Evolutionary conservation across 2,797 vertebrate genomes (phyloP).

Genomic region (Hippocampus kuda): DNA sequence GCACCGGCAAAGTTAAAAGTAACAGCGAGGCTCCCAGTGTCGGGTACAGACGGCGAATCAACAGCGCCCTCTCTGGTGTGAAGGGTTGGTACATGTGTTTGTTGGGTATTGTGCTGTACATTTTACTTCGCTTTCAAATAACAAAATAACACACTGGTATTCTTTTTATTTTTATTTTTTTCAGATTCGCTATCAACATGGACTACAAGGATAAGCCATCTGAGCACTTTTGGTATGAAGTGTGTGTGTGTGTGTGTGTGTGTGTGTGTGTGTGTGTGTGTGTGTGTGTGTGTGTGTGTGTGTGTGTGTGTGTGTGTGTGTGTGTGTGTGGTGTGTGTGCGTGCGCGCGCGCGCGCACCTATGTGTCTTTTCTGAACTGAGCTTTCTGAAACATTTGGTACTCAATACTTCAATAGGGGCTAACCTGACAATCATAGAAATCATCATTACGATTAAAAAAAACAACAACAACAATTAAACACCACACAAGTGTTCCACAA

Average conservation of each 20-base stretch:
- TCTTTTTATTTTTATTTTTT: not conserved
- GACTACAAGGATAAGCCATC: slow-evolving; percentile 6
- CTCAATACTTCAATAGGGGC: too few relatives aligned
- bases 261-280: too few relatives aligned
- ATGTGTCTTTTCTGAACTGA: not conserved
- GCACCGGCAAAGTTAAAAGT: not conserved
- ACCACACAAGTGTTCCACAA: too few relatives aligned
- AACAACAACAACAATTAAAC: too few relatives aligned
- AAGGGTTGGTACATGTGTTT: slow-evolving; percentile 32
- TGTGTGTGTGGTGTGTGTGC: too few relatives aligned
- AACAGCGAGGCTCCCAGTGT: not conserved
- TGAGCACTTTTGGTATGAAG: slow-evolving; percentile 24
- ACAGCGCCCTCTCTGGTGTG: slow-evolving; percentile 17
- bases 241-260: not conserved
- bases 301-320: too few relatives aligned
- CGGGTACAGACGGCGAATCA: slow-evolving; percentile 20
- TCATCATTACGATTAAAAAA: too few relatives aligned
- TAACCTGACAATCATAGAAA: too few relatives aligned
- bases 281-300: not conserved
- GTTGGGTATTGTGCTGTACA: not conserved
- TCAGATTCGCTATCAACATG: slow-evolving; percentile 21
- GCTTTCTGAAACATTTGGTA: too few relatives aligned
- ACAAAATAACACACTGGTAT: not conserved
- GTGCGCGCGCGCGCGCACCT: too few relatives aligned
- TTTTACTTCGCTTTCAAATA: not conserved